Base-by-base conservation (phyloP, 2,113 vertebrate species). In the Platichthys flesus region DNA sequence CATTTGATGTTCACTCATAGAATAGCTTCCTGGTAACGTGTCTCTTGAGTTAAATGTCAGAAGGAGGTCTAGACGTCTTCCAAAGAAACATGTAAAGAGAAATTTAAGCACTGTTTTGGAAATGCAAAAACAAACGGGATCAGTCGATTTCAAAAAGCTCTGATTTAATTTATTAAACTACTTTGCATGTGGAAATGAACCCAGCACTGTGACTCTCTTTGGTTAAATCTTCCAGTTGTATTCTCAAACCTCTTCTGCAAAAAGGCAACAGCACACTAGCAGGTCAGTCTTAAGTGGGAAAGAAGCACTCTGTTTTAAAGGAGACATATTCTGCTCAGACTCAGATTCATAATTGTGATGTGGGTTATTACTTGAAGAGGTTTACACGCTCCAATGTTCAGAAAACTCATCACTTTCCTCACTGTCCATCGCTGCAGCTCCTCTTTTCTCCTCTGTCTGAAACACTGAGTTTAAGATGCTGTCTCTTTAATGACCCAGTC, bases 1-100 rank as follows among this genome's bases (percentile, higher is more conserved):
- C 54, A 10, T 74, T 84, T 26, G 0, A 55, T 6, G 31, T 78
- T 69, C 55, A 71, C 59, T 74, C 21, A 60, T 14, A 21, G 67
- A 67, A 47, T 24, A 72, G 42, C 37, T 14, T 9, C 20, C 24
- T 20, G 12, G 60, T 74, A 56, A 85, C 55, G 69, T 67, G 7
- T 3, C 31, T 31, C 31, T 16, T 62, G 52, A 56, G 7, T 49
- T 26, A 18, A 79, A 58, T 16, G 9, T 51, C 45, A 14, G 31
- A 68, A 31, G 62, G 58, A 66, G 9, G 51, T 21, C 51, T n/a
- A 54, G 51, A 54, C 20, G 14, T 9, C 35, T 37, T 37, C 9
- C 35, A 9, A 21, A 9, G 7, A 9, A 20, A 52, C 51, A 52
- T n/a, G 51, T 1, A 18, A 18, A 18, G 47, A 51, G 47, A 18